phyloP scores from a whole-genome alignment of 2,888 invertebrate genomes.

The Rhogogaster chlorosoma region DNA sequence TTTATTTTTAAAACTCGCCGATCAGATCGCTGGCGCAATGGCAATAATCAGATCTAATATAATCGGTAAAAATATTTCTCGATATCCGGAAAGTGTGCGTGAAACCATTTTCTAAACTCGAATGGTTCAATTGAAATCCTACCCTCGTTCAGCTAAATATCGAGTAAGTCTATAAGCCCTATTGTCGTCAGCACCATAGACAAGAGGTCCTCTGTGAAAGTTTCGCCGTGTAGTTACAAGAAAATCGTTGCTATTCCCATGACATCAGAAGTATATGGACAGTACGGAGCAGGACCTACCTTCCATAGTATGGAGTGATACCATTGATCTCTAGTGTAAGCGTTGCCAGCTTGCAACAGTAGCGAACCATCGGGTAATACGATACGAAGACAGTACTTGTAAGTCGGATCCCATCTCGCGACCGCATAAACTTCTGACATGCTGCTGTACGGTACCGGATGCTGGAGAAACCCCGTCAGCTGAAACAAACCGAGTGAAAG shows the following conservation, averaged over 20 bases:
- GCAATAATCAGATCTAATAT: background rate
- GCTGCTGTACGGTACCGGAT: constrained; percentile 84
- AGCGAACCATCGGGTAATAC: constrained; percentile 88
- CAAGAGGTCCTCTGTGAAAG: too few relatives aligned
- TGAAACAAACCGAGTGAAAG: constrained; percentile 73
- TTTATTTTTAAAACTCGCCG: background rate
- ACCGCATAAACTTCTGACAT: constrained; percentile 90
- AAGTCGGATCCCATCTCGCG: constrained; percentile 88
- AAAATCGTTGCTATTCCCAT: background rate
- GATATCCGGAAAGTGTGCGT: background rate
- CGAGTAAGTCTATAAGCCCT: background rate
- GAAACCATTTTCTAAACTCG: too few relatives aligned
- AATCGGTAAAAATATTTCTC: background rate
- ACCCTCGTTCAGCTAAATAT: too few relatives aligned
- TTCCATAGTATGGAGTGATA: constrained; percentile 89
- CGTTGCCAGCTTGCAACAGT: constrained; percentile 86
- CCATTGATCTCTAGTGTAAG: constrained; percentile 91
- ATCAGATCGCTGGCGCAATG: background rate
- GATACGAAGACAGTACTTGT: constrained; percentile 89
- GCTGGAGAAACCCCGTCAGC: constrained; percentile 84
- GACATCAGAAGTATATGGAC: background rate
- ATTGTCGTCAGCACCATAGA: background rate
- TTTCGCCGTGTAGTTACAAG: background rate
- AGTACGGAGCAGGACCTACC: constrained; percentile 79
- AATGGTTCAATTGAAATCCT: too few relatives aligned